phyloP scores from a whole-genome alignment of 2,888 invertebrate genomes.

The Dolichopus griseipennis region DNA sequence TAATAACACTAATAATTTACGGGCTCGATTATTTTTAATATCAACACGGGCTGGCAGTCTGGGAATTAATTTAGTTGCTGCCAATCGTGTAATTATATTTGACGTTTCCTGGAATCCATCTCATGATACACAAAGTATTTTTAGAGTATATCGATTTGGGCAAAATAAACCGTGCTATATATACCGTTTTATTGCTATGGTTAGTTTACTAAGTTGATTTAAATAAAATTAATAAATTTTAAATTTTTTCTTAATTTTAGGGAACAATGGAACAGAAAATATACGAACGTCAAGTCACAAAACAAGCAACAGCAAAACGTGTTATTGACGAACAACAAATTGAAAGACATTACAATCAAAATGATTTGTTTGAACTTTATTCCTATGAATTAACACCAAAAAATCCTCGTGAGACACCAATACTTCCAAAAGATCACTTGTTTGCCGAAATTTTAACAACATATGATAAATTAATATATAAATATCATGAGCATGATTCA shows the following conservation, averaged over 20 bases:
- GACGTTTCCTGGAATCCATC: conserved; percentile 99
- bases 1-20: conserved; percentile 71
- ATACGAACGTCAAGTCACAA: conserved; percentile 93
- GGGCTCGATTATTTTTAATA: conserved; percentile 82
- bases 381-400: conserved; percentile 64
- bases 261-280: conserved; percentile 98
- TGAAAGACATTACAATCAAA: conserved; percentile 93
- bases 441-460: conserved; percentile 77
- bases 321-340: conserved; percentile 98
- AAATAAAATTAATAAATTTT: conserved; percentile 8
- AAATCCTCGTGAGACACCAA: conserved; percentile 54
- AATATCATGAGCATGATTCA: conserved; percentile 94
- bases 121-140: conserved; percentile 96
- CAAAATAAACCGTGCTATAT: conserved; percentile 96
- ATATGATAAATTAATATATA: conserved; percentile 48
- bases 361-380: conserved; percentile 86
- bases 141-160: conserved; percentile 94
- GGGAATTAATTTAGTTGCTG: conserved; percentile 94
- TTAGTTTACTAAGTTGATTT: conserved; percentile 33
- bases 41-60: conserved; percentile 95
- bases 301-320: conserved; percentile 88
- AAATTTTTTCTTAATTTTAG: conserved; percentile 38
- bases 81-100: conserved; percentile 95
- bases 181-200: conserved; percentile 86
- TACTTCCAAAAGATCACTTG: conserved; percentile 77